These are phyloP conservation scores for Xestia ashworthii DNA, from an alignment of 2,888 invertebrate species.

Conservation along the genomic window DNA sequence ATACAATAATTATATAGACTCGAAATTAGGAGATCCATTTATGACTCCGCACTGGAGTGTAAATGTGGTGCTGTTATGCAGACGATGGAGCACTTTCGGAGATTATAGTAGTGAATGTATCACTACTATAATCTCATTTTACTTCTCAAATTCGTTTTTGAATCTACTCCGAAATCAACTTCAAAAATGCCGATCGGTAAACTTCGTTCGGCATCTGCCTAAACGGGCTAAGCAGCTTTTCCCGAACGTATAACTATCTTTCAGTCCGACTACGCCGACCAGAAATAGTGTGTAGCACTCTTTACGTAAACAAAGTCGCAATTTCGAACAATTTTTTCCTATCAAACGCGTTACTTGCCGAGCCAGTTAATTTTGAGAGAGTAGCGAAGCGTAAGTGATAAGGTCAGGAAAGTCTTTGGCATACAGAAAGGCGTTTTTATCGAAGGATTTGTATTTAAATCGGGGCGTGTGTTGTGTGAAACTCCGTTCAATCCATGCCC, in stretches of 20 bases:
- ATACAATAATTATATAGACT: neutral
- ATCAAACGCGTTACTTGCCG: conserved; percentile 52
- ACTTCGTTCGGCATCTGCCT: neutral
- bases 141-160: neutral
- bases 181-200: neutral
- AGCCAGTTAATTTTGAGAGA: conserved; percentile 56
- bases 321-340: conserved; percentile 61
- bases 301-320: conserved; percentile 59
- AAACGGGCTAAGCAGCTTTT: neutral
- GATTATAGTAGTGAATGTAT: too few species aligned
- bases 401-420: conserved; percentile 40
- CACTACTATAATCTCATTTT: neutral
- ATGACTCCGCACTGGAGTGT: neutral
- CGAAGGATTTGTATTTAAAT: conserved; percentile 46
- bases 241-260: neutral
- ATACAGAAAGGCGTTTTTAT: conserved; percentile 49
- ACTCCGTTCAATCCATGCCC: conserved; percentile 24
- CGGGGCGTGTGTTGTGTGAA: conserved; percentile 23
- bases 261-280: neutral
- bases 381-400: conserved; percentile 60
- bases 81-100: neutral
- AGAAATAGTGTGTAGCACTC: neutral
- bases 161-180: neutral
- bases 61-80: neutral
- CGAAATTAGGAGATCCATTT: neutral